phyloP scores from a whole-genome alignment of 2,797 vertebrate genomes.

The Xiphorhynchus erythropygius region DNA sequence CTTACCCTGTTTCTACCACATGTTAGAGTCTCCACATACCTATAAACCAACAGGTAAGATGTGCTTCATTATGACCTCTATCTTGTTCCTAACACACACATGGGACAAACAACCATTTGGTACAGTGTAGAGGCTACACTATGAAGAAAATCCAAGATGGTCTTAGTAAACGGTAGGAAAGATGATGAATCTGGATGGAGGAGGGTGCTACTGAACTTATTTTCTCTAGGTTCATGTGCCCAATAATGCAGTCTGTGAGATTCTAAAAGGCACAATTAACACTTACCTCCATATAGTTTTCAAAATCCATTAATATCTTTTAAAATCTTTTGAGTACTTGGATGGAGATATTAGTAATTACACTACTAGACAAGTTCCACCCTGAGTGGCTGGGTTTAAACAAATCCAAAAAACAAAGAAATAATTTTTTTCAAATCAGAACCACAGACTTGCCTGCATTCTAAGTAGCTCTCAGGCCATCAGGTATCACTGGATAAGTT shows the following conservation, averaged over 20 bases:
- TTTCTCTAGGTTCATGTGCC: neutral
- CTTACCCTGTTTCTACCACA: neutral
- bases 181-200: neutral
- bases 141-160: neutral
- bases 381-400: neutral
- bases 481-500: neutral
- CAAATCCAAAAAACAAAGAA: neutral
- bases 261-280: neutral
- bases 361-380: neutral
- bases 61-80: neutral
- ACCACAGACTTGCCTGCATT: neutral
- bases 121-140: neutral
- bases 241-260: neutral
- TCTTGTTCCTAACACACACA: neutral
- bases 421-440: neutral
- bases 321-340: neutral
- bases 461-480: neutral
- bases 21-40: neutral
- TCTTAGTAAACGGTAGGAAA: neutral
- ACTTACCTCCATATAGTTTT: neutral
- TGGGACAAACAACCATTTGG: neutral
- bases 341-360: neutral
- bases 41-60: neutral
- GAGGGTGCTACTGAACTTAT: neutral
- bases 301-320: neutral